Evolutionary conservation across 2,797 vertebrate genomes (phyloP).

Genomic region (Steatocranus sp.): DNA sequence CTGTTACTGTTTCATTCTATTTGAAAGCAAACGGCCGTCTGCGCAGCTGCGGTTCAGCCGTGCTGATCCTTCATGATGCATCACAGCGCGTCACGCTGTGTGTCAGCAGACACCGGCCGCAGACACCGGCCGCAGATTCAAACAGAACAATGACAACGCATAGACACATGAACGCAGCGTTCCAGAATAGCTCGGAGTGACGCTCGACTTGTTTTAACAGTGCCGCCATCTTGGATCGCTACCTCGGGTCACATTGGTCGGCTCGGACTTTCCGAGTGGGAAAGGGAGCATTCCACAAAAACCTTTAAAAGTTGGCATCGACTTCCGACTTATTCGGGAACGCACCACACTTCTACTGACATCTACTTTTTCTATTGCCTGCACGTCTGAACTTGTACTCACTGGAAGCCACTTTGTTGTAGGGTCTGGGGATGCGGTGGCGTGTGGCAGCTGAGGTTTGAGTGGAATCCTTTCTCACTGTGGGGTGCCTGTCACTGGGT

Average conservation of each 20-base stretch:
- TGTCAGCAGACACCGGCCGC: neutral
- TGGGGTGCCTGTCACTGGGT: conserved; percentile 54
- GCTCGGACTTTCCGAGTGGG: neutral
- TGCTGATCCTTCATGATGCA: neutral
- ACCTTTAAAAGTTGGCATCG: neutral
- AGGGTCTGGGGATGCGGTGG: conserved; percentile 74
- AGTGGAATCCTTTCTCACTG: conserved; percentile 62
- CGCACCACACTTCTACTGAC: neutral
- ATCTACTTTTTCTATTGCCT: neutral
- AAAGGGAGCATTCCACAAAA: neutral
- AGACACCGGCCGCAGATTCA: neutral
- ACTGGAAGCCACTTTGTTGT: conserved; percentile 89
- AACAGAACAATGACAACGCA: neutral
- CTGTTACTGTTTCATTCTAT: neutral
- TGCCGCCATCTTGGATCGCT: neutral
- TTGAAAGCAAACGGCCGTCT: neutral
- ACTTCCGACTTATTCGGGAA: neutral
- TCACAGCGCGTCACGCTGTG: neutral
- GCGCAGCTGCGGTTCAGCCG: neutral
- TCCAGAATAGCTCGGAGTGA: neutral
- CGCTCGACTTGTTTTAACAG: neutral
- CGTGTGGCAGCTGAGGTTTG: conserved; percentile 10
- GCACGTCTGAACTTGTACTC: conserved; percentile 54
- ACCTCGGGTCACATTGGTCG: neutral
- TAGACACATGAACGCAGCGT: neutral